Evolutionary conservation across 2,113 vertebrate species (phyloP).

Genomic region (Trogon melanurus): DNA sequence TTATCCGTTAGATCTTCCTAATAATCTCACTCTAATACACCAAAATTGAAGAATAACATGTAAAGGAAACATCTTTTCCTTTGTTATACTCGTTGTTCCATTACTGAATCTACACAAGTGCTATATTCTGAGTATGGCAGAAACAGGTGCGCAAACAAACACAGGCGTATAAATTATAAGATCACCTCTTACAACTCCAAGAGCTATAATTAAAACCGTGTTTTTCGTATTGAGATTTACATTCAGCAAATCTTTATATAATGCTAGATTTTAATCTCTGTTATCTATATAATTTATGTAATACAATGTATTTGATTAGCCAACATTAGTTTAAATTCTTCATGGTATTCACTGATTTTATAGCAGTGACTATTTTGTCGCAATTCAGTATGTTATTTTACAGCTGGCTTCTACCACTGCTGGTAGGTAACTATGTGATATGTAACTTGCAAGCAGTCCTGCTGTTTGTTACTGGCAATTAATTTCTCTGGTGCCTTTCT

Average conservation of each 20-base stretch:
- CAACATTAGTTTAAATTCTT: slow-evolving; percentile 31
- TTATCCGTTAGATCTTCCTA: neutral
- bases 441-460: slow-evolving; percentile 97
- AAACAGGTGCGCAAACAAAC: neutral
- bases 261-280: neutral
- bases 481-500: slow-evolving; percentile 98
- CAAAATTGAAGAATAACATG: neutral
- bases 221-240: neutral
- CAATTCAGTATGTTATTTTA: slow-evolving; percentile 63
- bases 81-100: neutral
- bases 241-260: neutral
- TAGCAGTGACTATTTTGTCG: slow-evolving; percentile 63
- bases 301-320: slow-evolving; percentile 13
- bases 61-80: neutral
- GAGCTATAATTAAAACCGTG: neutral
- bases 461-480: slow-evolving; percentile 99
- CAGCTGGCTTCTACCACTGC: slow-evolving; percentile 80
- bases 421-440: slow-evolving; percentile 93
- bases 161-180: neutral
- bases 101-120: neutral
- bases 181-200: neutral
- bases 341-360: slow-evolving; percentile 3
- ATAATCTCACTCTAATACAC: neutral
- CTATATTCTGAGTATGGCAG: neutral
- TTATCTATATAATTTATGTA: neutral